phyloP scores from a whole-genome alignment of 2,888 invertebrate genomes.

The Dyspetes luteomarginatus region DNA sequence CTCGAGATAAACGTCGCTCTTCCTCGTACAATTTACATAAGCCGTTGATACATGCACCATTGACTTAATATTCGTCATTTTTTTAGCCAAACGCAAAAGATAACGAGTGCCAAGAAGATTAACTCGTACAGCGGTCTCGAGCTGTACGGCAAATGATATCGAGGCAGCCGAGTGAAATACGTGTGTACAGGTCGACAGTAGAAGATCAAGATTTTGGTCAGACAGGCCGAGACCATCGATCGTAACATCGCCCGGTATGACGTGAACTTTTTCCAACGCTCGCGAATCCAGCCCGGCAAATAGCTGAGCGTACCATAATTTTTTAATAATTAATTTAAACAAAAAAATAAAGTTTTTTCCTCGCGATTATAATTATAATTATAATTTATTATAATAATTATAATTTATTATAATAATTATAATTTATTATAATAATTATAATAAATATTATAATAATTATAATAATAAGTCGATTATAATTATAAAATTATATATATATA shows the following conservation, averaged over 20 bases:
- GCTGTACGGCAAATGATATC: conserved; percentile 86
- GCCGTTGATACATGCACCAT: conserved; percentile 87
- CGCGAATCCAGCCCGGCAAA: conserved; percentile 73
- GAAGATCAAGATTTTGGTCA: conserved; percentile 78
- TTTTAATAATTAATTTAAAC: conserved; percentile 12
- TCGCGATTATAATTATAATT: too few species aligned
- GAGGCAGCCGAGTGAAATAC: conserved; percentile 88
- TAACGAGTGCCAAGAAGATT: conserved; percentile 86
- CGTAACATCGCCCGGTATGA: conserved; percentile 83
- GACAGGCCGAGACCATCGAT: conserved; percentile 80
- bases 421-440: too few species aligned
- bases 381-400: too few species aligned
- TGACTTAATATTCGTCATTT: conserved; percentile 76
- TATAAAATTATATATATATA: neutral
- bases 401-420: neutral
- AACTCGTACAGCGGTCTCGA: conserved; percentile 85
- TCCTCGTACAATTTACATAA: conserved; percentile 86
- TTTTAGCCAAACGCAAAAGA: conserved; percentile 81
- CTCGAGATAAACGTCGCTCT: conserved; percentile 76
- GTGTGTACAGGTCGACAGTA: conserved; percentile 76
- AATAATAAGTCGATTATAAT: neutral
- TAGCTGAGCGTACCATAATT: conserved; percentile 58
- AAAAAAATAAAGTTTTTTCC: too few species aligned
- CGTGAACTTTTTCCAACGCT: conserved; percentile 82
- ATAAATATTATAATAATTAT: too few species aligned